Percentiles rank a stretch among this genome's conserved stretches.
Conservation (phyloP, 2,888 invertebrate species). For the Zhuqinia jingwanae region DNA sequence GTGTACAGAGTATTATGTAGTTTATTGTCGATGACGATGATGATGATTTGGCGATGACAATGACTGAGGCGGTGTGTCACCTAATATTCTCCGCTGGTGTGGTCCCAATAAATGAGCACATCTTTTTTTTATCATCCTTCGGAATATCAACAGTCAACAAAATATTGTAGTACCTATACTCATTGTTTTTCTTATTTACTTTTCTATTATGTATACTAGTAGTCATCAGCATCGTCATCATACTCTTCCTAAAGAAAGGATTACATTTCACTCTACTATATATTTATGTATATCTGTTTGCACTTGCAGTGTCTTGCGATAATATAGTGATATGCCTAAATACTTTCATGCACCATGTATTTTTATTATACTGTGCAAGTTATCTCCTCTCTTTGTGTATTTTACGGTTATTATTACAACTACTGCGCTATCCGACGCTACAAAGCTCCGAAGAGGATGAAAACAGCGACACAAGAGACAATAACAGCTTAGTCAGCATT, state of each 20-base stretch:
- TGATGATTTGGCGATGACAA: conserved; percentile 27
- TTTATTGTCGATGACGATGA: background rate
- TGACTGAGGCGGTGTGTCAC: conserved; percentile 42
- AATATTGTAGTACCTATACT: background rate
- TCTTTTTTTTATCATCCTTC: conserved; percentile 32
- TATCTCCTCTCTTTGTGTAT: conserved; percentile 11
- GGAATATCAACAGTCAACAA: background rate
- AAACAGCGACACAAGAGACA: conserved; percentile 3
- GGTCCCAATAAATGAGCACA: conserved; percentile 49
- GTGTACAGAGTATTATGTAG: background rate
- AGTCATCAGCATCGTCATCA: conserved; percentile 25
- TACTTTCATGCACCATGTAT: conserved; percentile 59
- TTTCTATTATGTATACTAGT: conserved; percentile 5
- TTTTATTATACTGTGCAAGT: conserved; percentile 45
- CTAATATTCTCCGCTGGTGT: conserved; percentile 60
- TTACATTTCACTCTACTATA: background rate
- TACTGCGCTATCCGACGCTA: background rate
- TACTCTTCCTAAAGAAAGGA: background rate
- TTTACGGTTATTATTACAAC: conserved; percentile 26
- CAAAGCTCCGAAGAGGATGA: background rate
- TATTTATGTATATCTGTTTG: background rate
- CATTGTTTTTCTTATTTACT: background rate
- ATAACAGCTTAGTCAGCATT: conserved; percentile 4
- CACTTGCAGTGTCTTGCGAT: too few relatives aligned
- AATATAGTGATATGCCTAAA: conserved; percentile 22